These are phyloP conservation scores for Ataeniobius toweri DNA, from an alignment of 2,797 vertebrate species.

Conservation along the genomic window DNA sequence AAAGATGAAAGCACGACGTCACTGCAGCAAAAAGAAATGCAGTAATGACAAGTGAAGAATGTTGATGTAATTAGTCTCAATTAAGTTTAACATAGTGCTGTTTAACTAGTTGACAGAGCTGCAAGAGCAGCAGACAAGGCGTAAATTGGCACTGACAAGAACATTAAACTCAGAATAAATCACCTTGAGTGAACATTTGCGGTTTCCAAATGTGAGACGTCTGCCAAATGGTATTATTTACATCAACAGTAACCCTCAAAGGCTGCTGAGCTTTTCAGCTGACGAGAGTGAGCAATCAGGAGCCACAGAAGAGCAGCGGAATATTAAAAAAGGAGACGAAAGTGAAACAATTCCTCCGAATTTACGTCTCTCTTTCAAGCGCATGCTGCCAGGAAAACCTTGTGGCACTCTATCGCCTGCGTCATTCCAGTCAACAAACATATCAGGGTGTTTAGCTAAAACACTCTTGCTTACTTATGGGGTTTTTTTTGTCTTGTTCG, in stretches of 20 bases:
- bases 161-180: constrained; percentile 66
- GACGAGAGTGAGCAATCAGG: constrained; percentile 54
- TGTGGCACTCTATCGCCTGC: constrained; percentile 38
- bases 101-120: constrained; percentile 31
- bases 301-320: constrained; percentile 37
- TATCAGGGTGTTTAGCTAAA: constrained; percentile 59
- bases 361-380: constrained; percentile 38
- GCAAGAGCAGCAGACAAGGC: constrained; percentile 34
- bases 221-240: constrained; percentile 63
- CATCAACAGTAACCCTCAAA: constrained; percentile 43
- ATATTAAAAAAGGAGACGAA: constrained; percentile 3
- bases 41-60: constrained; percentile 27
- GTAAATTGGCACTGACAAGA: constrained; percentile 59
- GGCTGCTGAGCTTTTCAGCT: constrained; percentile 42
- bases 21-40: constrained; percentile 18
- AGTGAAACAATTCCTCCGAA: constrained; percentile 25
- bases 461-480: constrained; percentile 52
- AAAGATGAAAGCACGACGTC: constrained; percentile 15
- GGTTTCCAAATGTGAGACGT: constrained; percentile 46
- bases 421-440: constrained; percentile 50
- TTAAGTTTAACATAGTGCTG: constrained; percentile 32
- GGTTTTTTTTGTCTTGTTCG: neutral
- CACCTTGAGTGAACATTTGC: constrained; percentile 56
- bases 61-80: constrained; percentile 57
- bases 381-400: constrained; percentile 36